Evolutionary conservation across 2,113 vertebrate genomes (phyloP), one percentile per base, ranked within the genome.

Genomic region (Calidris pygmaea): DNA sequence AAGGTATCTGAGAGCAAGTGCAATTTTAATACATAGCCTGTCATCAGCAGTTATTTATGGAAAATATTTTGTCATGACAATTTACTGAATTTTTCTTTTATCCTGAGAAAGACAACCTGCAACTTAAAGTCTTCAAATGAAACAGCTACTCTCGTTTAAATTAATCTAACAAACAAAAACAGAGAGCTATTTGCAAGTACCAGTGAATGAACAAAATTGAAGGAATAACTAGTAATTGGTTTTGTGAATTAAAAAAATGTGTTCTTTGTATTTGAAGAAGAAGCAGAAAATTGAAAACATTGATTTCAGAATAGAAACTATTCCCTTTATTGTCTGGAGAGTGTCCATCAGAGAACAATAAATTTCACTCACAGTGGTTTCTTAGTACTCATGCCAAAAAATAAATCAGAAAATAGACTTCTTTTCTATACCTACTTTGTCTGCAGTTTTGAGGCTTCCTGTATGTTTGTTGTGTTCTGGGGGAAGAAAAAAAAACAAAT

Each of bases 271-370:
- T 79, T 91, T 82, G 86, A 92, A 95, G 34, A 39, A 83, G 67
- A 92, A 85, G 29, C 15, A 96, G 63, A 96, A 96, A 96, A 94
- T 91, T 60, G 14, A 50, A 94, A 74, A 85, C 37, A 87, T 82
- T 92, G 74, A 83, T 96, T 96, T 93, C 56, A 66, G 82, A 95
- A 89, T 47, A 91, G 66, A 94, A 95, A 12, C 14, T 82, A 47
- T 92, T 96, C 32, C 12, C 14, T 87, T 92, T 84, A 92, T 85
- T 96, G 29, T 91, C 59, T 32, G 26, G 34, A 96, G 63, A 72
- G 1, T 43, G 26, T 32, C 32, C 59, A 72, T 80, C 74, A 92
- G 55, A 89, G 62, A 93, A 68, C 34, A 87, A 80, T 50, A 80
- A 59, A 83, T 78, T 91, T 85, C 37, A 71, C 20, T 89, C 55